Percentiles rank a stretch among this genome's conserved stretches.
Conservation (phyloP, 2,888 invertebrate genomes). For the Saturnia japonica region DNA sequence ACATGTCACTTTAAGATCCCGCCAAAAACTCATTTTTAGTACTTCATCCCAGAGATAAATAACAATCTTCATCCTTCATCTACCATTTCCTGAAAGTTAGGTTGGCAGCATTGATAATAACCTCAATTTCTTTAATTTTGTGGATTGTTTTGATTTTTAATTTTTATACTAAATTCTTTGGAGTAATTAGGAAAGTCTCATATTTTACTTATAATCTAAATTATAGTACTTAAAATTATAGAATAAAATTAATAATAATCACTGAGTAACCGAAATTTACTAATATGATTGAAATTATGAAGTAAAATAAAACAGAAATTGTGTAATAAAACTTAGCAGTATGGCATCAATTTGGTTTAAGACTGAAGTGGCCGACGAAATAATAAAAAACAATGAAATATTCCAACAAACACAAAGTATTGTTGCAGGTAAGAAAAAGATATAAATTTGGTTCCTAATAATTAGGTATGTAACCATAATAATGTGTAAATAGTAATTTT, state of each 20-base stretch:
- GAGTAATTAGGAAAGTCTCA: background rate
- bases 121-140: background rate
- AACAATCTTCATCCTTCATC: too few relatives aligned
- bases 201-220: background rate
- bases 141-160: constrained; percentile 6
- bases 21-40: too few relatives aligned
- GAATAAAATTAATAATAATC: background rate
- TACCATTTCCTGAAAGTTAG: too few relatives aligned
- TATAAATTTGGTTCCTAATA: background rate
- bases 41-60: too few relatives aligned
- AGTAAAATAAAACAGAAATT: background rate
- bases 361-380: constrained; percentile 61
- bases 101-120: too few relatives aligned
- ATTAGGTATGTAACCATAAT: background rate
- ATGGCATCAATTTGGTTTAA: constrained; percentile 70
- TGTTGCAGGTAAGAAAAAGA: constrained; percentile 63
- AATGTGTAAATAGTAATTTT: background rate
- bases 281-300: constrained; percentile 11
- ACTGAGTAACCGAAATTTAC: constrained; percentile 16
- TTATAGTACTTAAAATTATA: background rate
- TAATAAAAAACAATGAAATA: constrained; percentile 67
- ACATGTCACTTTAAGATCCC: too few relatives aligned
- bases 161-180: too few relatives aligned
- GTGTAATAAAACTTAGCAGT: constrained; percentile 16
- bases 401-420: constrained; percentile 67